These are phyloP conservation scores for Melipona beecheii DNA, from an alignment of 2,888 invertebrate species.

Conservation along the genomic window DNA sequence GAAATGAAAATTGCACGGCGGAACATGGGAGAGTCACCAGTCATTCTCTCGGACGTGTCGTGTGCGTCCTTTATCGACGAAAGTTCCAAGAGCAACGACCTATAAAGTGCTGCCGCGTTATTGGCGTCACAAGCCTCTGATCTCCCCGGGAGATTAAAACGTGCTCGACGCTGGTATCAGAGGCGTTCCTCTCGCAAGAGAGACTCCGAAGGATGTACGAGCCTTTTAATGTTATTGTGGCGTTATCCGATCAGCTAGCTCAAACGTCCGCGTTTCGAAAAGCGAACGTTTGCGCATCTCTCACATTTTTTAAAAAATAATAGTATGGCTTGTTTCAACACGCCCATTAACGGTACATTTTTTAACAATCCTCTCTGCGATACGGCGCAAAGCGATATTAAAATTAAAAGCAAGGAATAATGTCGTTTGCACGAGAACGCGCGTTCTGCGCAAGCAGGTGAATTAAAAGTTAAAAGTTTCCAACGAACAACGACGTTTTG, in stretches of 20 bases:
- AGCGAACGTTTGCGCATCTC: background rate
- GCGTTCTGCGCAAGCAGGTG: background rate
- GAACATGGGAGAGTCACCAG: background rate
- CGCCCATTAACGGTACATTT: too few species aligned
- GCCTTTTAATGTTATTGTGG: background rate
- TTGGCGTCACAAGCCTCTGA: slow-evolving; percentile 18
- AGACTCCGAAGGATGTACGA: background rate
- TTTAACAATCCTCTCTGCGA: too few species aligned
- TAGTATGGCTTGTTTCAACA: too few species aligned
- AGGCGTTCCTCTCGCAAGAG: background rate
- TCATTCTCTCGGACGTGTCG: background rate
- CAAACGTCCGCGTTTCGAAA: background rate
- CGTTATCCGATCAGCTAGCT: background rate
- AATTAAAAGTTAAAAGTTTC: background rate
- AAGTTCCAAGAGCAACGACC: slow-evolving; percentile 51
- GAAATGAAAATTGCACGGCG: background rate
- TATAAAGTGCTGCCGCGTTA: slow-evolving; percentile 46
- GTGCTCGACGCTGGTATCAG: slow-evolving; percentile 1
- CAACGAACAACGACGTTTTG: too few species aligned
- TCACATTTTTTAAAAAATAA: too few species aligned
- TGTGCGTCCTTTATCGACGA: background rate
- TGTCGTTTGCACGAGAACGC: background rate
- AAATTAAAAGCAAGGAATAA: background rate
- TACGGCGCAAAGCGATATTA: too few species aligned
- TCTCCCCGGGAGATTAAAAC: slow-evolving; percentile 32